phyloP scores from a whole-genome alignment of 2,888 invertebrate species.

The Plagodis dolabraria region DNA sequence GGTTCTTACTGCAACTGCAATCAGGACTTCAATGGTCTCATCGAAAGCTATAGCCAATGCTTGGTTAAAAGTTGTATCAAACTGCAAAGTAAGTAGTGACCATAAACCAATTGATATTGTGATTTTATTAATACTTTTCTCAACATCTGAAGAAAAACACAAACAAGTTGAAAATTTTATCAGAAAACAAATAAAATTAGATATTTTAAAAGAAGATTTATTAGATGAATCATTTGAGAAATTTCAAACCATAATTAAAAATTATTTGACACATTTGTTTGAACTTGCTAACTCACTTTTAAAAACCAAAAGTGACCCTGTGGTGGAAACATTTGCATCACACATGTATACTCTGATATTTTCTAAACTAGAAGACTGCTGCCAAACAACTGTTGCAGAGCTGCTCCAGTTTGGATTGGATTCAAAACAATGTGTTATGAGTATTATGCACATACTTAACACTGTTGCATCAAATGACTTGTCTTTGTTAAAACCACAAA shows the following conservation, averaged over 20 bases:
- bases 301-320: constrained; percentile 73
- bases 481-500: constrained; percentile 82
- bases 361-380: constrained; percentile 66
- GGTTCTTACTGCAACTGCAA: constrained; percentile 83
- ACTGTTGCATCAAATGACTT: constrained; percentile 71
- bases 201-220: constrained; percentile 84
- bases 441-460: constrained; percentile 66
- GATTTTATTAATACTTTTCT: constrained; percentile 86
- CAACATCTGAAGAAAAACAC: constrained; percentile 85
- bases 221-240: constrained; percentile 83
- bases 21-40: constrained; percentile 83
- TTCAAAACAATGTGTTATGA: constrained; percentile 68
- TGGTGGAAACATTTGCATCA: constrained; percentile 84
- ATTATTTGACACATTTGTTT: constrained; percentile 82
- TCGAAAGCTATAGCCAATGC: constrained; percentile 83
- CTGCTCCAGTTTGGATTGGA: constrained; percentile 69
- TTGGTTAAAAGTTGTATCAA: constrained; percentile 84
- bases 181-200: constrained; percentile 86
- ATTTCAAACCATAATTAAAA: constrained; percentile 82
- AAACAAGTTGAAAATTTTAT: constrained; percentile 86
- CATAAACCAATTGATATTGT: constrained; percentile 89
- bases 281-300: constrained; percentile 84
- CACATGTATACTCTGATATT: constrained; percentile 84
- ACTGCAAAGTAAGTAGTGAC: constrained; percentile 74
- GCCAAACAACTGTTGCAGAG: constrained; percentile 71